Evolutionary conservation across 2,888 invertebrate species (phyloP), one percentile per base, ranked within the genome.

Genomic region (Lepidocyrtinus sp.): DNA sequence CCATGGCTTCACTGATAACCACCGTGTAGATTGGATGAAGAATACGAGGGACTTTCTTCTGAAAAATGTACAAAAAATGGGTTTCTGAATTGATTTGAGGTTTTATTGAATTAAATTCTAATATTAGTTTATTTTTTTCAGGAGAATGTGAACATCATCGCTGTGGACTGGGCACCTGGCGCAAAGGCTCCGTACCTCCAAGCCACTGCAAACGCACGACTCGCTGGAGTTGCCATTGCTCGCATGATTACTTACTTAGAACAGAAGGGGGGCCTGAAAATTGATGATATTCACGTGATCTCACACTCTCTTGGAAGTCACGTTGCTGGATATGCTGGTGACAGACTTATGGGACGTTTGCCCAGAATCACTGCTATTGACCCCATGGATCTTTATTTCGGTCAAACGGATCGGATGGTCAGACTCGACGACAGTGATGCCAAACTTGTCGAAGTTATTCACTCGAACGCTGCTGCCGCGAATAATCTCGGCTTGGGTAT

Each of bases 331-430:
- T 87, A 87, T 64, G 82, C 84, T 5, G 87, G 87, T 22, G 83
- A 85, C 63, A 67, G 82, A 9, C 63, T 87, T 22, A 71, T 84
- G 61, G 86, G 85, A 25, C 76, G 83, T 9, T 65, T 87, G 46
- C 82, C 84, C 19, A 81, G 86, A 73, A 87, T 87, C 50, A 87
- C 87, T 68, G 93, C 92, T 59, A 87, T 93, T 79, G 93, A 93
- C 85, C 92, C 93, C 7, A 92, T 92, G 0, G 92, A 92, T 75
- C 92, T 92, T 0, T 92, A 92, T 84, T 93, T 92, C 87, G 89
- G 89, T 17, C 88, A 88, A 1, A 87, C 87, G 69, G 87, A 88
- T 71, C 83, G 87, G 9, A 88, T 88, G 0, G 90, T 92, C 82
- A 89, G 91, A 9, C 87, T 93, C 79, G 91, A 92, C 85, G 88